Conservation (phyloP, 2,797 vertebrate genomes). For the Fistularia commersonii region DNA sequence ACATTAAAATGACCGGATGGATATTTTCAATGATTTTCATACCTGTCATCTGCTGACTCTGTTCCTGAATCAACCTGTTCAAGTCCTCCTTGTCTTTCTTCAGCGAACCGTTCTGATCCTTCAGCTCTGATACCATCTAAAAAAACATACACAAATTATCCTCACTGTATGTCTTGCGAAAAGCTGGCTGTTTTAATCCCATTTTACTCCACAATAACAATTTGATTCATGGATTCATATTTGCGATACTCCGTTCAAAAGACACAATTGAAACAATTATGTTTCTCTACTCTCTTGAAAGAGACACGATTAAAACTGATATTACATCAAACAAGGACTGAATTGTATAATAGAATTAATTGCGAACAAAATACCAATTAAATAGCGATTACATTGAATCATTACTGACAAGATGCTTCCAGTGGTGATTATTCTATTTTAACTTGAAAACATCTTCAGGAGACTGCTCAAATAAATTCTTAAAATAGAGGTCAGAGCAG, state of each 20-base stretch:
- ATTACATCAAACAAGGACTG: no score
- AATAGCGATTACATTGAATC: no score
- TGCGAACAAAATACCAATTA: no score
- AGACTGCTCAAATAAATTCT: background rate
- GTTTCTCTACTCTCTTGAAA: no score
- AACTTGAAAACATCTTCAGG: background rate
- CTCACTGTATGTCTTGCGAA: background rate
- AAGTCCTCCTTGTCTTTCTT: slow-evolving; percentile 92
- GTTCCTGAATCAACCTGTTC: slow-evolving; percentile 88
- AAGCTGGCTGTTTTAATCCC: no score
- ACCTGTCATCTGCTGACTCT: slow-evolving; percentile 94
- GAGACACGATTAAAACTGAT: no score
- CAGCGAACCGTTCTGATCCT: slow-evolving; percentile 87
- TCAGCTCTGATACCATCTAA: slow-evolving; percentile 89
- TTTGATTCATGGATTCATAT: background rate
- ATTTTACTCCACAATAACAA: background rate
- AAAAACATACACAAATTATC: slow-evolving; percentile 25
- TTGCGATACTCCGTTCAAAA: no score
- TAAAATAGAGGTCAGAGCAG: background rate
- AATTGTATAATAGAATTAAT: no score
- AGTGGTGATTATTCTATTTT: background rate
- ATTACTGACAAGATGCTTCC: background rate
- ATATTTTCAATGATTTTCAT: background rate
- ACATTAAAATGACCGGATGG: background rate
- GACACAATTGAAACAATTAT: no score